Percentiles rank a stretch among this genome's conserved stretches.
These are phyloP conservation scores for Petaurus breviceps DNA, from an alignment of 2,113 vertebrate genomes.

Conservation along the genomic window DNA sequence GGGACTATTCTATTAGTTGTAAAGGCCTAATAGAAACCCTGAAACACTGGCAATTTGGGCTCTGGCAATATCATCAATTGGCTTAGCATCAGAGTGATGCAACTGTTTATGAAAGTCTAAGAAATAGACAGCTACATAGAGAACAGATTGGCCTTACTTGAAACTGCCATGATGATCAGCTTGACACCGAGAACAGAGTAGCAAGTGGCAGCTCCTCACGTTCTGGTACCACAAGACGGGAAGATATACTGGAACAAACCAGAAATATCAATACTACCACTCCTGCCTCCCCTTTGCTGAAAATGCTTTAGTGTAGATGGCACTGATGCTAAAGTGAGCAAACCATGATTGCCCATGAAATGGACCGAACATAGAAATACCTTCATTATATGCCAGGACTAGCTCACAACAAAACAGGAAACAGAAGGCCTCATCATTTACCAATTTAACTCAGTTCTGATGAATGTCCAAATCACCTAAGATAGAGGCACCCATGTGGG, in stretches of 20 bases:
- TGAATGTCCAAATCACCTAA: background rate
- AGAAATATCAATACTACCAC: background rate
- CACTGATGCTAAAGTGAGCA: background rate
- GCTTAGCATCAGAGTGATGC: background rate
- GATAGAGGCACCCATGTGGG: background rate
- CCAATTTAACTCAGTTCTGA: background rate
- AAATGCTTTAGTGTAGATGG: background rate
- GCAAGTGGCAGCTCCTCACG: background rate
- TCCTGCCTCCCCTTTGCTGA: background rate
- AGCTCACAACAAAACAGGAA: background rate
- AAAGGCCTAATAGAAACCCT: background rate
- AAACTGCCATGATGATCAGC: background rate
- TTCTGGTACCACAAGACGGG: background rate
- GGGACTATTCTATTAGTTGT: background rate
- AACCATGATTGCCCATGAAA: background rate
- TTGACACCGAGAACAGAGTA: background rate
- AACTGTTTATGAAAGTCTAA: background rate
- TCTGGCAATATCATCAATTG: background rate
- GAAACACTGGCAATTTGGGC: background rate
- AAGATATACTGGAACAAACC: background rate
- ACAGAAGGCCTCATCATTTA: background rate
- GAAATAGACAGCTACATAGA: background rate
- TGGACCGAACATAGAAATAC: background rate
- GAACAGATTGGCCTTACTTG: background rate
- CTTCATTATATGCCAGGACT: background rate